Conservation (phyloP, 2,113 vertebrate species). For the Labeo catla region DNA sequence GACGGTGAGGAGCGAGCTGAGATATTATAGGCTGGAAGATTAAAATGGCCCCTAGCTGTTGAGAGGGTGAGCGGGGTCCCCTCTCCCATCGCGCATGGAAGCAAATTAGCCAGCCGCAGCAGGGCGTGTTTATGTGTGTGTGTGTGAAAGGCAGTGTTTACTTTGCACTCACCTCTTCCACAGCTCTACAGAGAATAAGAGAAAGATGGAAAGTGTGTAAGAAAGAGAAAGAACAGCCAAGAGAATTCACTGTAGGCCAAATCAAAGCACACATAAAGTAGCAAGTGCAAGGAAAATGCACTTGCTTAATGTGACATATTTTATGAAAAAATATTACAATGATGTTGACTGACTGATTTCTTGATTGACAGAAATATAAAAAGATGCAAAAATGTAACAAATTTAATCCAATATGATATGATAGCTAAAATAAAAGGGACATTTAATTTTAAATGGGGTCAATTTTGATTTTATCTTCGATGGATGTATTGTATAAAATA, state of each 20-base stretch:
- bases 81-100: conserved; percentile 20
- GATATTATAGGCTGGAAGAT: conserved; percentile 50
- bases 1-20: not conserved
- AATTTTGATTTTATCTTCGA: too few species aligned
- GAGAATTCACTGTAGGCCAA: not conserved
- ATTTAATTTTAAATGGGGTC: too few species aligned
- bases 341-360: too few species aligned
- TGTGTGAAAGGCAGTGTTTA: conserved; percentile 33
- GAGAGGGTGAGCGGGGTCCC: conserved; percentile 32
- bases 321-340: not conserved
- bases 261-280: not conserved
- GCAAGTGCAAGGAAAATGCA: not conserved
- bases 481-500: too few species aligned
- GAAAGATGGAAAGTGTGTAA: not conserved
- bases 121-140: conserved; percentile 34
- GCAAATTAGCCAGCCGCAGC: conserved; percentile 40
- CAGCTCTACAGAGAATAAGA: conserved; percentile 23
- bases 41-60: conserved; percentile 50
- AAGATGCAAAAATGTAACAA: too few species aligned
- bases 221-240: conserved; percentile 8
- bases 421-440: too few species aligned
- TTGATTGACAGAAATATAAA: too few species aligned
- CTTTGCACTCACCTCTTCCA: conserved; percentile 33
- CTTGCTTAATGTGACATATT: not conserved
- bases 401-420: too few species aligned